phyloP scores from a whole-genome alignment of 2,113 vertebrate species.

The Rhinoderma darwinii region DNA sequence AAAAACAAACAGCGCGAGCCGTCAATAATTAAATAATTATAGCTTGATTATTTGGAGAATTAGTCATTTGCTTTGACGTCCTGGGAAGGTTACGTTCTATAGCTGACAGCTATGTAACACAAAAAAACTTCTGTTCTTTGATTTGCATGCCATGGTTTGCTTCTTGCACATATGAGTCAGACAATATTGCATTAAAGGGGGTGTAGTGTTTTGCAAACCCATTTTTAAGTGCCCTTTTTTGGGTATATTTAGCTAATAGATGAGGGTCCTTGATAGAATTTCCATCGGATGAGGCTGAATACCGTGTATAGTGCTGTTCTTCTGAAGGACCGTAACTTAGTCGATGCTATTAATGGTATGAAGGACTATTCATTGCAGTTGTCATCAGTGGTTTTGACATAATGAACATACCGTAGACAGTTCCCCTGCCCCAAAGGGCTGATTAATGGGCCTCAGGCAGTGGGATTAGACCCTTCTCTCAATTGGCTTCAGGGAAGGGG shows the following conservation, averaged over 20 bases:
- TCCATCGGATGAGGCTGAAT: background rate
- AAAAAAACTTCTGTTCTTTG: background rate
- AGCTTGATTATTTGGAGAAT: slow-evolving; percentile 54
- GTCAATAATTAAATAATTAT: slow-evolving; percentile 51
- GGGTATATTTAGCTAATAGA: background rate
- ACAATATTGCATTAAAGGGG: background rate
- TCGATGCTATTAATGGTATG: too few relatives aligned
- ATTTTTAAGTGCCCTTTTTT: background rate
- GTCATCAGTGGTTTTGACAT: too few relatives aligned
- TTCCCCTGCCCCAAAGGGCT: too few relatives aligned
- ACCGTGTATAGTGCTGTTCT: background rate
- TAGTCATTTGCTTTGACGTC: slow-evolving; percentile 48
- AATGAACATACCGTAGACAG: too few relatives aligned
- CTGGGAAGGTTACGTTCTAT: slow-evolving; percentile 11
- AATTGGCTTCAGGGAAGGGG: too few relatives aligned
- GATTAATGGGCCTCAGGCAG: too few relatives aligned
- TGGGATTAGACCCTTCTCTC: too few relatives aligned
- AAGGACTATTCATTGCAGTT: too few relatives aligned
- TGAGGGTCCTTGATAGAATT: background rate
- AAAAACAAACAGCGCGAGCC: slow-evolving; percentile 24
- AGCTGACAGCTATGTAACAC: background rate
- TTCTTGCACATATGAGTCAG: background rate
- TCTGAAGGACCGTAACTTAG: too few relatives aligned
- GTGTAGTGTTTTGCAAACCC: background rate
- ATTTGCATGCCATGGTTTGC: background rate